Percentiles rank a stretch among this genome's conserved stretches.
phyloP scores from a whole-genome alignment of 1,140 invertebrate species.

The Spodoptera frugiperda region DNA sequence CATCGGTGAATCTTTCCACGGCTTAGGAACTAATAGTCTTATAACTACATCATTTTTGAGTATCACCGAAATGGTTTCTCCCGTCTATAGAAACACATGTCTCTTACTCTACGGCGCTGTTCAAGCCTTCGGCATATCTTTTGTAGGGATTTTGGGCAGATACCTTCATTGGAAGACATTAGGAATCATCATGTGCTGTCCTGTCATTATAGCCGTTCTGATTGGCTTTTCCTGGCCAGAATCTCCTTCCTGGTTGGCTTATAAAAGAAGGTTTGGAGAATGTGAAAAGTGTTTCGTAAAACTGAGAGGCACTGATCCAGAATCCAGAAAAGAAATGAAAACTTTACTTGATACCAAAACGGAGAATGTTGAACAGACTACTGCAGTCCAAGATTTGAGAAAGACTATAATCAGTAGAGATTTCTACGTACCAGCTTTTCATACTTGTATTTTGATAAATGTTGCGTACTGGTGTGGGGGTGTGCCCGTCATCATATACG shows the following conservation, averaged over 20 bases:
- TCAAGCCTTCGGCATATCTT: slow-evolving; percentile 40
- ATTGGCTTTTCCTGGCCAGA: slow-evolving; percentile 32
- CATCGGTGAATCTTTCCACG: slow-evolving; percentile 45
- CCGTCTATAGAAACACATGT: slow-evolving; percentile 25
- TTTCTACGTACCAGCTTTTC: slow-evolving; percentile 42
- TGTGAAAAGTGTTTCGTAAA: slow-evolving; percentile 42
- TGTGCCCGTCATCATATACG: slow-evolving; percentile 41
- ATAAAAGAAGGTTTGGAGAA: slow-evolving; percentile 36
- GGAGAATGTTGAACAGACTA: neutral
- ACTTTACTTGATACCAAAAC: slow-evolving; percentile 31
- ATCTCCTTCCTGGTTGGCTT: slow-evolving; percentile 45
- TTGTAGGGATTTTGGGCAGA: slow-evolving; percentile 25
- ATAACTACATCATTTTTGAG: slow-evolving; percentile 16
- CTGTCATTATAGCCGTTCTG: slow-evolving; percentile 16
- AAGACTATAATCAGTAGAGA: slow-evolving; percentile 22
- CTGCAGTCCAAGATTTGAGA: neutral
- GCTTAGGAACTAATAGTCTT: slow-evolving; percentile 36
- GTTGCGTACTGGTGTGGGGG: slow-evolving; percentile 41
- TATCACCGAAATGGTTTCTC: slow-evolving; percentile 42
- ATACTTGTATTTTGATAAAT: slow-evolving; percentile 37
- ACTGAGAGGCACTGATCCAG: slow-evolving; percentile 40
- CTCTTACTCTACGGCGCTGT: slow-evolving; percentile 2
- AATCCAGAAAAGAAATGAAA: slow-evolving; percentile 30
- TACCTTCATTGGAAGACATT: slow-evolving; percentile 47
- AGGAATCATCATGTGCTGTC: slow-evolving; percentile 28